Base-by-base conservation (phyloP, 2,888 invertebrate genomes). In the Sarcophaga variegata region DNA sequence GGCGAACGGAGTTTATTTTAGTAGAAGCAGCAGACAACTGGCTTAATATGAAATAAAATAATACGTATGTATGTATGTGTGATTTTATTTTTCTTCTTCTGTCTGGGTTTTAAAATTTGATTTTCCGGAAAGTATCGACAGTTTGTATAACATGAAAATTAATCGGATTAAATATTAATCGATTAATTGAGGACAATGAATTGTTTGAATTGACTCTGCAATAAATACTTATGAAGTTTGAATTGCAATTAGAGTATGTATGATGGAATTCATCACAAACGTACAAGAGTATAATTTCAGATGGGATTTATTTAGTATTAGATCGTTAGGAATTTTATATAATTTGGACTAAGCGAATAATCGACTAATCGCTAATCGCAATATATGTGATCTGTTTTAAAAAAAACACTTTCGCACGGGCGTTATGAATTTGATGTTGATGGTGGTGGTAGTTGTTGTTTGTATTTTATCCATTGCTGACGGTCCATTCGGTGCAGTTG, bases 371-470 rank as follows among this genome's bases (percentile, higher is more conserved):
- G 82, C 2, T 2, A 25, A 1, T n/a, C 49, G n/a, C 20, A 69
- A 69, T 76, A 77, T 63, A 80, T 77, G 17, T 74, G 25, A 69
- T 72, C n/a, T 79, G 84, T 81, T 74, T 76, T 75, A 76, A 75
- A 49, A 20, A 81, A 87, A 87, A 87, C 87, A 87, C 84, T 87
- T 87, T 87, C 87, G 84, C 87, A 87, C 84, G 81, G 87, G 87
- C 87, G 79, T 87, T 84, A 54, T 54, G 54, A 54, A 54, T 54
- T 54, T 17, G 17, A 17, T 54, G 54, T 12, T 54, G 17, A 54
- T 54, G 10, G 54, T 17, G 54, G 54, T 84, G 84, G 25, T 86
- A 80, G 78, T 83, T 81, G 82, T 85, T 85, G 69, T 78, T 88
- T 83, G 20, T 71, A 60, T 82, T 78, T 80, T 75, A 83, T 69